Evolutionary conservation across 2,888 invertebrate species (phyloP).

Genomic region (Amorpha juglandis): DNA sequence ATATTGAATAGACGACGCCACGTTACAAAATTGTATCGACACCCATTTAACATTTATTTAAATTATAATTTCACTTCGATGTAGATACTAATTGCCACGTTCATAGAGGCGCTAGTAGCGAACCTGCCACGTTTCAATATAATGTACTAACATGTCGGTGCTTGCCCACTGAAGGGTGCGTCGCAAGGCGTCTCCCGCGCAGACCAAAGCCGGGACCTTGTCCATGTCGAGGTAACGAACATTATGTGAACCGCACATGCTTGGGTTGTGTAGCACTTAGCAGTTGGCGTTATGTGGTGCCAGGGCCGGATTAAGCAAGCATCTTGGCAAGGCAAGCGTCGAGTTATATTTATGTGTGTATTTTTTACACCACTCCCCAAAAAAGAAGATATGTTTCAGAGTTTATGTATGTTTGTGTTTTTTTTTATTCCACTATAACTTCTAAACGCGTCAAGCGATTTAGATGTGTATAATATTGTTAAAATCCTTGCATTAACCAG

Average conservation of each 20-base stretch:
- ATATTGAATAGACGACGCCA: not conserved
- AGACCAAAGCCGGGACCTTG: conserved; percentile 81
- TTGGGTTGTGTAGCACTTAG: conserved; percentile 20
- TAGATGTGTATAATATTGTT: no score
- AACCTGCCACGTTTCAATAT: conserved; percentile 1
- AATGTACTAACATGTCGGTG: conserved; percentile 57
- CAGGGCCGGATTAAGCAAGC: not conserved
- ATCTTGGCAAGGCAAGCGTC: not conserved
- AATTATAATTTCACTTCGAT: not conserved
- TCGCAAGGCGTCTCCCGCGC: conserved; percentile 89
- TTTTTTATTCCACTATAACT: no score
- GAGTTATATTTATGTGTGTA: no score
- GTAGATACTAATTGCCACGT: not conserved
- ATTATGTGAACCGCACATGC: conserved; percentile 30
- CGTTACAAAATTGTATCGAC: not conserved
- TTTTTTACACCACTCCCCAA: not conserved
- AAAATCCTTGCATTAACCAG: no score
- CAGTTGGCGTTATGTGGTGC: not conserved
- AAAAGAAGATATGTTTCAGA: not conserved
- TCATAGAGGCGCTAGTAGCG: conserved; percentile 16
- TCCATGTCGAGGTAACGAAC: conserved; percentile 86
- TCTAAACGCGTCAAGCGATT: no score
- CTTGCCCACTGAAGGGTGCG: conserved; percentile 84
- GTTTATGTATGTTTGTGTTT: no score
- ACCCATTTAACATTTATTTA: not conserved